Base-by-base conservation (phyloP, 1,140 invertebrate genomes). In the Euglossa dilemma region DNA sequence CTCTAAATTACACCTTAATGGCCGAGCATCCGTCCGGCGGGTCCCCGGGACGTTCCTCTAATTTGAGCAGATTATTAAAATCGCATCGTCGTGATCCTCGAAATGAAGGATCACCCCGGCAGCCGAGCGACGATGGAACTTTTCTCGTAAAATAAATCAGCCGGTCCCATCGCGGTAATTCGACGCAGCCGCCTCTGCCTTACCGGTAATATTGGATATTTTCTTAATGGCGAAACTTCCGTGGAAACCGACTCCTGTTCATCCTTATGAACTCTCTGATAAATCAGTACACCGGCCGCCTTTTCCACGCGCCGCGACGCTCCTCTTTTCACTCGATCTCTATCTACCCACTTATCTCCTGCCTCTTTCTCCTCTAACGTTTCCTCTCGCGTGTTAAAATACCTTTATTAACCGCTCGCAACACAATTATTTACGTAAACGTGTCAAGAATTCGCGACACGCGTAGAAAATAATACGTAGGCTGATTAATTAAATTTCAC, bases 111-210 rank as follows among this genome's bases (percentile, higher is more conserved):
- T 87, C 87, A 66, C 63, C 63, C 57, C 52, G 28, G 79, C 66
- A 57, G 77, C 74, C 70, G 72, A 75, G 80, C 67, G 81, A 76
- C 83, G 89, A 85, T 83, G 85, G 50, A 90, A 90, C 87, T 90
- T 90, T 85, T 67, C 86, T 90, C 89, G 82, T 90, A 90, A 90
- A 90, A 90, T 90, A 90, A 88, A 90, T 90, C 89, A 88, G 63
- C 72, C 57, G 56, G 25, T 84, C 74, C 77, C 63, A 74, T 85
- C 74, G 80, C 20, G 85, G 85, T 90, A 90, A 90, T 90, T 90
- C 86, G 82, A 72, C 80, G 73, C 77, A 90, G 85, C 87, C 86
- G 78, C 78, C 85, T 72, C 76, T 84, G 72, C 80, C 72, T 82
- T 79, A n/a, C 75, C 72, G 36, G 84, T 86, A 88, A 90, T 90